A percentile compares a stretch with the other conserved stretches of the same genome.
Evolutionary conservation across 2,113 vertebrate species (phyloP).

Genomic region (Chloropsis hardwickii): DNA sequence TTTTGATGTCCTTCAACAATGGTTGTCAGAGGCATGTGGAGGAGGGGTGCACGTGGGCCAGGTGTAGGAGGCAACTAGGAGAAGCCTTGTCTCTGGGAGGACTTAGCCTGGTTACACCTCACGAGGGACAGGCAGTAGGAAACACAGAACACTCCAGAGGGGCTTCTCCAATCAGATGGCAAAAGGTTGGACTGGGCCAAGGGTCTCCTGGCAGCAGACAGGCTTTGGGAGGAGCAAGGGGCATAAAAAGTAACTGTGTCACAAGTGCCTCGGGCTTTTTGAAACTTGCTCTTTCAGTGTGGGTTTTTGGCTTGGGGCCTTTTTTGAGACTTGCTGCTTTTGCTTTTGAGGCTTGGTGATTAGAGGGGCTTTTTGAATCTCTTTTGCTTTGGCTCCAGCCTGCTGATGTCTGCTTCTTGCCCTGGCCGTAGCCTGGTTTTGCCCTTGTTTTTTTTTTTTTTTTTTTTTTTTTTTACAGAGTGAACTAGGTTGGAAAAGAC

Average conservation of each 20-base stretch:
- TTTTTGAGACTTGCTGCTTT: not conserved
- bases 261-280: fast-evolving
- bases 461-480: not conserved
- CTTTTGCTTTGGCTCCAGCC: not conserved
- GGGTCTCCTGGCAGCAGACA: not conserved
- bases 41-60: not conserved
- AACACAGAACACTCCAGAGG: not conserved
- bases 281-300: not conserved
- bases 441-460: not conserved
- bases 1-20: not conserved
- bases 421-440: not conserved
- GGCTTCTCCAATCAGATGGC: not conserved
- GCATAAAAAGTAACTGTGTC: not conserved
- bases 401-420: not conserved
- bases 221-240: not conserved
- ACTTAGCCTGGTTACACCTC: not conserved
- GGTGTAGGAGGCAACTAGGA: too few relatives aligned
- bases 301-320: not conserved
- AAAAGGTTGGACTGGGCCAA: not conserved
- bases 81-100: not conserved
- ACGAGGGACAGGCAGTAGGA: not conserved
- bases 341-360: not conserved
- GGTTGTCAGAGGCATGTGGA: not conserved
- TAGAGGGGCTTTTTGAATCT: not conserved
- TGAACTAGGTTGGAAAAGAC: not conserved